These are phyloP conservation scores for Chascanopsetta lugubris DNA, from an alignment of 2,113 vertebrate genomes.

Conservation along the genomic window DNA sequence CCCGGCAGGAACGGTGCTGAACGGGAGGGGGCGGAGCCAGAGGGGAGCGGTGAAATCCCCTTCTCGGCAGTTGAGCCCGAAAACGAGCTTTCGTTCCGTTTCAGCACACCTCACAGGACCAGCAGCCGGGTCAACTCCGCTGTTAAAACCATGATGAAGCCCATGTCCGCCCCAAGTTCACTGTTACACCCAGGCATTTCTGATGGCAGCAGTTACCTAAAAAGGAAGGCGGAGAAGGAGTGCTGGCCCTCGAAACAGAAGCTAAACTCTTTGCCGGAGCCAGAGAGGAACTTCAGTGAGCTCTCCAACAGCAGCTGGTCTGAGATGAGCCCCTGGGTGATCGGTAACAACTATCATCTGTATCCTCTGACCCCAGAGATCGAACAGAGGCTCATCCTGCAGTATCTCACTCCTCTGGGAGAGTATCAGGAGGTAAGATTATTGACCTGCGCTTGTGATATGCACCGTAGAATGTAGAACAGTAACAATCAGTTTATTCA, in stretches of 20 bases:
- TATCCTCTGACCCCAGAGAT: conserved; percentile 94
- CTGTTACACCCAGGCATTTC: conserved; percentile 54
- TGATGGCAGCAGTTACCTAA: conserved; percentile 74
- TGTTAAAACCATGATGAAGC: conserved; percentile 83
- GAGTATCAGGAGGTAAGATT: conserved; percentile 96
- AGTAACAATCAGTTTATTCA: neutral
- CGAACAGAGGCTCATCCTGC: conserved; percentile 96
- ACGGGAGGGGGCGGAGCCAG: conserved; percentile 46
- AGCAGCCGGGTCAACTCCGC: conserved; percentile 85
- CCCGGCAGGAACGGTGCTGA: conserved; percentile 64
- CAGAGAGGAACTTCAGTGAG: conserved; percentile 90
- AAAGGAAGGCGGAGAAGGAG: conserved; percentile 85
- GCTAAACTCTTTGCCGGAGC: conserved; percentile 87
- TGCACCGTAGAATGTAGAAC: neutral
- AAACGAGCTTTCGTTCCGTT: conserved; percentile 87
- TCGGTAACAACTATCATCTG: conserved; percentile 96
- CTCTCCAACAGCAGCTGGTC: conserved; percentile 99
- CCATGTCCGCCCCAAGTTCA: conserved; percentile 74
- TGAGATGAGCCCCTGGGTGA: conserved; percentile 98
- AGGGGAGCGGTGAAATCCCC: conserved; percentile 45
- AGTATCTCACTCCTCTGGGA: conserved; percentile 95
- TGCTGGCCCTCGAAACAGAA: conserved; percentile 91
- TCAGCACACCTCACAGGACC: conserved; percentile 85
- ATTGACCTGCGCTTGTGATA: neutral
- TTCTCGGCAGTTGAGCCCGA: conserved; percentile 76